Evolutionary conservation across 2,113 vertebrate genomes (phyloP).

Genomic region (Merops nubicus): DNA sequence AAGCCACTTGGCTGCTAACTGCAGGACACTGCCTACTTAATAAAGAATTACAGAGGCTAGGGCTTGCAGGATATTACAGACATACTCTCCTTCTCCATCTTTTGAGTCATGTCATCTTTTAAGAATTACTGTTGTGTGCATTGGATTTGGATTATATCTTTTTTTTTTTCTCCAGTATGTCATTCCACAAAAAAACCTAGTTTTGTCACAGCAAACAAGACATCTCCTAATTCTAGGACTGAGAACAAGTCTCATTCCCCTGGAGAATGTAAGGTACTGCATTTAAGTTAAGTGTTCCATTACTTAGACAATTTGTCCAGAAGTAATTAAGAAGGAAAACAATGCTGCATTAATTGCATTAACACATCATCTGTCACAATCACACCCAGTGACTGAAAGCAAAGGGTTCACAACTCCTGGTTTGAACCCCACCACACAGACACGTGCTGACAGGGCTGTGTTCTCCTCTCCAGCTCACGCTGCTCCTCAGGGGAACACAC

Average conservation of each 20-base stretch:
- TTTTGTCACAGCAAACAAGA: neutral
- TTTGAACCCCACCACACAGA: neutral
- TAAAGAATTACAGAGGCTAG: neutral
- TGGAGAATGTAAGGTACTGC: neutral
- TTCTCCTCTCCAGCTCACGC: neutral
- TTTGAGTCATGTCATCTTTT: neutral
- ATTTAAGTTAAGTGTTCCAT: neutral
- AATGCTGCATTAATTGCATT: neutral
- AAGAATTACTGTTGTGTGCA: neutral
- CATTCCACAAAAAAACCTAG: neutral
- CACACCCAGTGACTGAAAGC: neutral
- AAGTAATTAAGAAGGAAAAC: neutral
- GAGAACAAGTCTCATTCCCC: neutral
- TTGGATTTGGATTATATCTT: neutral
- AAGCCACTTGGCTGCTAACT: neutral
- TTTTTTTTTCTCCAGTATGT: neutral
- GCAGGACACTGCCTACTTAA: neutral
- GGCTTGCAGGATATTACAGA: neutral
- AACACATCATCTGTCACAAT: neutral
- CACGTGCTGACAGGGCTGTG: too few species aligned
- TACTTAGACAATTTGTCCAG: neutral
- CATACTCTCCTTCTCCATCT: neutral
- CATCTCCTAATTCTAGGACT: neutral
- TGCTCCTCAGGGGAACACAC: neutral
- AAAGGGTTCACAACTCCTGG: neutral